Evolutionary conservation across 1,140 invertebrate species (phyloP), one percentile per base, ranked within the genome.

Genomic region (Anastatus disparis): DNA sequence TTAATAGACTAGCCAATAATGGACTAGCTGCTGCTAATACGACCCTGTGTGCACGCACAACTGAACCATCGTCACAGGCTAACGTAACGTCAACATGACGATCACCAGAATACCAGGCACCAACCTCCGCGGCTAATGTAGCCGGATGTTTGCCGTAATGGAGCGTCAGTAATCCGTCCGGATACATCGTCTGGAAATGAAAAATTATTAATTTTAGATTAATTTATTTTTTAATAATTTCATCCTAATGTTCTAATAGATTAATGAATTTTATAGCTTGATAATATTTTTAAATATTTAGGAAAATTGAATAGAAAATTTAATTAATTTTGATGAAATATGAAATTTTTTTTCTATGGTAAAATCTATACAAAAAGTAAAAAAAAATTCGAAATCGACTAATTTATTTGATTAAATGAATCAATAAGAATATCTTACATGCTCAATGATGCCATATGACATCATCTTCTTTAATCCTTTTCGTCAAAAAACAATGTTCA

Each of bases 81-180:
- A 95, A 89, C 71, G 91, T 90, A 81, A 95, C 89, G 87, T 94
- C 93, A 29, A 93, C 92, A 84, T 92, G 93, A 82, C 92, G 89
- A 80, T 94, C 93, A 65, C 92, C 92, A 77, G 90, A 88, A 86
- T 93, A 94, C 88, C 93, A 93, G 77, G 92, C 91, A 78, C 92
- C 91, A 82, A 94, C 92, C 87, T 94, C 93, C 80, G 93, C 92
- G 82, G 93, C 90, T 87, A 94, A 91, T 83, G 93, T 94, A 85
- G 93, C 92, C 87, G 93, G 93, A 89, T 94, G 93, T 87, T 94
- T 94, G 87, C 93, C 93, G 87, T 94, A 94, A 86, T 94, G 93
- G 84, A 95, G 90, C 80, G 93, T 94, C 87, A 95, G 89, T 87
- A 94, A 87, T 81, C 89, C 89, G 80, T 85, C 83, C 68, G 83